Conservation (phyloP, 2,797 vertebrate genomes). For the Pyrocephalus nanus region DNA sequence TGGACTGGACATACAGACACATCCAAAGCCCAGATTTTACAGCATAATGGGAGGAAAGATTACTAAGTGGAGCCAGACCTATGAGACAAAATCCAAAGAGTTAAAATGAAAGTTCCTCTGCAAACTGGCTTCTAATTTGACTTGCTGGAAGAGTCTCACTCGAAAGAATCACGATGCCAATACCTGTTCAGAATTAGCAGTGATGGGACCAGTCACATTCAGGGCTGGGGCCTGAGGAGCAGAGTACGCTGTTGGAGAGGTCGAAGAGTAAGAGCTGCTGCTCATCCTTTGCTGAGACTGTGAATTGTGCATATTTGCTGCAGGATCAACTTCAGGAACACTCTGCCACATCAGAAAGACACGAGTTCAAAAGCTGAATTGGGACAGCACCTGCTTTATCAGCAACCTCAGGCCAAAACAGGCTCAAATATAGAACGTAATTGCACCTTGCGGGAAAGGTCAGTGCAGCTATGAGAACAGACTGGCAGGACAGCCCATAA, state of each 20-base stretch:
- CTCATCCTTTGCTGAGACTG: constrained; percentile 79
- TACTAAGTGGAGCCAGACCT: not conserved
- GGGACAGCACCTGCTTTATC: constrained; percentile 50
- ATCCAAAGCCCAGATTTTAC: not conserved
- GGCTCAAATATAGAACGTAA: constrained; percentile 48
- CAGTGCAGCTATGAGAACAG: not conserved
- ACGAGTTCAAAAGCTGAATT: constrained; percentile 34
- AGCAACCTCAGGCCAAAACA: constrained; percentile 53
- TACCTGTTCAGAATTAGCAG: constrained; percentile 95
- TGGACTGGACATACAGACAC: not conserved
- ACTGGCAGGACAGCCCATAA: not conserved
- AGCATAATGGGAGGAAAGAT: not conserved
- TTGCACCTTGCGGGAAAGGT: constrained; percentile 55
- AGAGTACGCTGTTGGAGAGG: constrained; percentile 78
- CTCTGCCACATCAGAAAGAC: constrained; percentile 73
- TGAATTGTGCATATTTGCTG: constrained; percentile 79
- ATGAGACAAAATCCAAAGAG: not conserved
- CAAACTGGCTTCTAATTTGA: not conserved
- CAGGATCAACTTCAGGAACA: constrained; percentile 88
- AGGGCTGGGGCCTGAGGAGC: constrained; percentile 82
- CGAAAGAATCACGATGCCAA: not conserved
- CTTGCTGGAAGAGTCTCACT: not conserved
- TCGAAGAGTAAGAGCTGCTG: constrained; percentile 71
- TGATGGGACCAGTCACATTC: constrained; percentile 87
- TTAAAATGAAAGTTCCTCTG: not conserved